phyloP scores from a whole-genome alignment of 1,140 invertebrate species.

The Amyelois transitella region DNA sequence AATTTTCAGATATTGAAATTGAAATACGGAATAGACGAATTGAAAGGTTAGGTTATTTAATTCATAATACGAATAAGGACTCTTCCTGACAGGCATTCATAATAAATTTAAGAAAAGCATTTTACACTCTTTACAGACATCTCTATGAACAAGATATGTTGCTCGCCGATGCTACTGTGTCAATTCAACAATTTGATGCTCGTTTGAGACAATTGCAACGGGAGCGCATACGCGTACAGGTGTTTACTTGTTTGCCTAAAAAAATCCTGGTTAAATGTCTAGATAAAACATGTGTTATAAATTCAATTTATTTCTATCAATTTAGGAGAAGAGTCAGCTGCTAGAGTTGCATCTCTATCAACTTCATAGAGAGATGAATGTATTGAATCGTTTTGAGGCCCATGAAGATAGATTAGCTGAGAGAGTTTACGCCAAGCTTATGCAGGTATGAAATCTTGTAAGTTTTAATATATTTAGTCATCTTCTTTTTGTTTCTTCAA shows the following conservation, averaged over 20 bases:
- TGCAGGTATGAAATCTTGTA: conserved; percentile 62
- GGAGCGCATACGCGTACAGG: conserved; percentile 78
- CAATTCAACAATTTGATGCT: conserved; percentile 80
- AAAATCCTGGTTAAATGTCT: not conserved
- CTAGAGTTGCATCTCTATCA: conserved; percentile 81
- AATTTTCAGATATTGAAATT: conserved; percentile 40
- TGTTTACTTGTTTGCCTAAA: conserved; percentile 8
- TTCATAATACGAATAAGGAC: not conserved
- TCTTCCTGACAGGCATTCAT: not conserved
- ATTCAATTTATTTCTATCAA: not conserved
- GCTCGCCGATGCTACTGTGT: conserved; percentile 74
- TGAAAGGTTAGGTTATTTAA: conserved; percentile 31
- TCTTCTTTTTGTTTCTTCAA: too few relatives aligned
- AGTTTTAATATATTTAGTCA: too few relatives aligned
- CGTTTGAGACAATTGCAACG: conserved; percentile 77
- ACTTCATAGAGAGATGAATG: conserved; percentile 85
- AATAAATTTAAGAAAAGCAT: not conserved
- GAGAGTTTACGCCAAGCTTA: conserved; percentile 76
- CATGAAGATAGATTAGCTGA: conserved; percentile 79
- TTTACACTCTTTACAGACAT: conserved; percentile 33
- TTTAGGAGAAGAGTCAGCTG: conserved; percentile 76
- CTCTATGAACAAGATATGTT: conserved; percentile 80
- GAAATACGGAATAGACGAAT: conserved; percentile 61
- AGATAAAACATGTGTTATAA: not conserved
- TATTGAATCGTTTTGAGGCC: conserved; percentile 84